Conservation (phyloP, 2,888 invertebrate genomes). For the Nomada fabriciana region DNA sequence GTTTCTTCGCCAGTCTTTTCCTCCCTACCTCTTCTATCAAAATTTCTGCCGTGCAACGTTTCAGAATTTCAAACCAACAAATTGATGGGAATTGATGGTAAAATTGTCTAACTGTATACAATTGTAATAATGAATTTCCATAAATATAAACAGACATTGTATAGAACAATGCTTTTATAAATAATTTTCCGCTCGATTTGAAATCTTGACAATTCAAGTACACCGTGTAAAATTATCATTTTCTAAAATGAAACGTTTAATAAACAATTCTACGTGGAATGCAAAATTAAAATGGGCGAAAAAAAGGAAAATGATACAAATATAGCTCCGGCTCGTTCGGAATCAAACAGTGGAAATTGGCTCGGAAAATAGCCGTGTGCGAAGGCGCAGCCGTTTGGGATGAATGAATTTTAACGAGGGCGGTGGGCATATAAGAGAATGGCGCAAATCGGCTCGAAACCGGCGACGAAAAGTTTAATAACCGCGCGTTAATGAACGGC, state of each 20-base stretch:
- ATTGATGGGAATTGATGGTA: too few species aligned
- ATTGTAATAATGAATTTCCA: too few species aligned
- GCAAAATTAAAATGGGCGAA: too few species aligned
- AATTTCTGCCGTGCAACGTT: too few species aligned
- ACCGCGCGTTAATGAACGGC: constrained; percentile 67
- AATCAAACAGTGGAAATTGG: constrained; percentile 1
- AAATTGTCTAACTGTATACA: too few species aligned
- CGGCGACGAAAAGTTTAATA: constrained; percentile 66
- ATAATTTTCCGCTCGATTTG: background rate
- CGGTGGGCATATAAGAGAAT: constrained; percentile 47
- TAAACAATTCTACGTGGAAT: too few species aligned
- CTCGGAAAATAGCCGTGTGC: constrained; percentile 20
- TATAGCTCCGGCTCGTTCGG: background rate
- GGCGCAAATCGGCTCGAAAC: constrained; percentile 59
- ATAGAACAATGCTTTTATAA: too few species aligned
- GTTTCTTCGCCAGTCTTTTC: constrained; percentile 2
- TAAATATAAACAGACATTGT: too few species aligned
- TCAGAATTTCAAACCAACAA: too few species aligned
- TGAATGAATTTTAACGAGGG: constrained; percentile 62
- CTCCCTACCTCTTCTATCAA: background rate
- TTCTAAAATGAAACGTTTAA: too few species aligned
- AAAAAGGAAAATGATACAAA: background rate
- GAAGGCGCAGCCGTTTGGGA: background rate
- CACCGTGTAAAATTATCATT: too few species aligned
- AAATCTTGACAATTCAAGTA: background rate